Conservation (phyloP, 2,888 invertebrate species). For the Pocota personata region DNA sequence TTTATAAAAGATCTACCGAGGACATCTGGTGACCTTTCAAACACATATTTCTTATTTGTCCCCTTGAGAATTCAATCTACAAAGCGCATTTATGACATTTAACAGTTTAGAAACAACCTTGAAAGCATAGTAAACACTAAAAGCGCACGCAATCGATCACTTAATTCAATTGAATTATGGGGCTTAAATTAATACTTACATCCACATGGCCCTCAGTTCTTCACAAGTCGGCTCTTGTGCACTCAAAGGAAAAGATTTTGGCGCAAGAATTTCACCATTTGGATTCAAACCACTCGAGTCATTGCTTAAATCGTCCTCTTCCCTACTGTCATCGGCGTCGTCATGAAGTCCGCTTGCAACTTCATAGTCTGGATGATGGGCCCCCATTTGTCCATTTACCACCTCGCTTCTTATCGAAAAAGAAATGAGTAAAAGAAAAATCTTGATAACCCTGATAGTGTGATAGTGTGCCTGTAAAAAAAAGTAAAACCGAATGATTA, state of each 20-base stretch:
- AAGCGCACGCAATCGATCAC: background rate
- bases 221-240: constrained; percentile 91
- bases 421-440: constrained; percentile 30
- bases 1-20: background rate
- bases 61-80: background rate
- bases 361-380: constrained; percentile 48
- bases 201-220: constrained; percentile 95
- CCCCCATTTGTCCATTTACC: constrained; percentile 45
- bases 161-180: background rate
- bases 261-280: constrained; percentile 79
- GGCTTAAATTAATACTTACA: constrained; percentile 81
- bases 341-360: constrained; percentile 39
- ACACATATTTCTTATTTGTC: too few relatives aligned
- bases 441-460: constrained; percentile 17
- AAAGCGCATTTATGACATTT: background rate
- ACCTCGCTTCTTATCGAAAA: constrained; percentile 22
- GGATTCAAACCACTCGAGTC: constrained; percentile 46
- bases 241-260: constrained; percentile 79
- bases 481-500: background rate
- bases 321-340: constrained; percentile 8
- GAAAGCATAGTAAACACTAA: background rate
- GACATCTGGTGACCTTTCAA: background rate
- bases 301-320: constrained; percentile 54
- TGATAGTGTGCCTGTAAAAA: constrained; percentile 40
- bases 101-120: background rate